These are phyloP conservation scores for Clarias macrocephalus DNA, from an alignment of 2,113 vertebrate genomes.

Conservation along the genomic window DNA sequence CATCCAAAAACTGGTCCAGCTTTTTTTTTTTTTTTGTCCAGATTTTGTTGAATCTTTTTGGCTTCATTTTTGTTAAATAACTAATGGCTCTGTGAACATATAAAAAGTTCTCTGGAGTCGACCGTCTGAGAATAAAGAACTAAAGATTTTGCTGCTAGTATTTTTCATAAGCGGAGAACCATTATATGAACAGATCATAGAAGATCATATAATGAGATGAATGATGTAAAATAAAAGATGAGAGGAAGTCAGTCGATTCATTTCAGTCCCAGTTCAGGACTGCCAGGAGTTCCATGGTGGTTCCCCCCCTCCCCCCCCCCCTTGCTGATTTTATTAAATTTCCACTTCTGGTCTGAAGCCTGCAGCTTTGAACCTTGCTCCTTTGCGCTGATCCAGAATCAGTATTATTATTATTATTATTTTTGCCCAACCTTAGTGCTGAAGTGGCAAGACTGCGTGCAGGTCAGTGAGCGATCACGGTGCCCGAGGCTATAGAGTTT, in stretches of 20 bases:
- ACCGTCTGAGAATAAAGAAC: too few relatives aligned
- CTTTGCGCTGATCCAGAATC: constrained; percentile 11
- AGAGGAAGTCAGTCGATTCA: not conserved
- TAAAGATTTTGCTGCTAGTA: not conserved
- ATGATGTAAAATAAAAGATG: not conserved
- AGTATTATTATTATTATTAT: not conserved
- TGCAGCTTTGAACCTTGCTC: not conserved
- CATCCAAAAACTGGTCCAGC: too few relatives aligned
- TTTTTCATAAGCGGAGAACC: too few relatives aligned
- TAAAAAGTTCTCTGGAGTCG: too few relatives aligned
- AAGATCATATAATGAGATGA: not conserved
- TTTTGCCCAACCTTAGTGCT: not conserved
- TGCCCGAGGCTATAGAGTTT: constrained; percentile 9
- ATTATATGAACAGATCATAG: not conserved
- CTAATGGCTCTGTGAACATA: too few relatives aligned
- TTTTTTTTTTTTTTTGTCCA: too few relatives aligned
- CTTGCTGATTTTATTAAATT: constrained; percentile 1
- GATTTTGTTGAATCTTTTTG: too few relatives aligned
- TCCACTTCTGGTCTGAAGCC: not conserved
- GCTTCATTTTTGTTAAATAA: too few relatives aligned
- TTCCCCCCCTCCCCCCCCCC: too few relatives aligned
- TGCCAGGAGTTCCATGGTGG: too few relatives aligned
- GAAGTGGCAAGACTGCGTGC: not conserved
- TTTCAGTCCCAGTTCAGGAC: not conserved
- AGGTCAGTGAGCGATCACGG: not conserved